Base-by-base conservation (phyloP, 2,797 vertebrate genomes). In the Ctenochaetus hawaiiensis region DNA sequence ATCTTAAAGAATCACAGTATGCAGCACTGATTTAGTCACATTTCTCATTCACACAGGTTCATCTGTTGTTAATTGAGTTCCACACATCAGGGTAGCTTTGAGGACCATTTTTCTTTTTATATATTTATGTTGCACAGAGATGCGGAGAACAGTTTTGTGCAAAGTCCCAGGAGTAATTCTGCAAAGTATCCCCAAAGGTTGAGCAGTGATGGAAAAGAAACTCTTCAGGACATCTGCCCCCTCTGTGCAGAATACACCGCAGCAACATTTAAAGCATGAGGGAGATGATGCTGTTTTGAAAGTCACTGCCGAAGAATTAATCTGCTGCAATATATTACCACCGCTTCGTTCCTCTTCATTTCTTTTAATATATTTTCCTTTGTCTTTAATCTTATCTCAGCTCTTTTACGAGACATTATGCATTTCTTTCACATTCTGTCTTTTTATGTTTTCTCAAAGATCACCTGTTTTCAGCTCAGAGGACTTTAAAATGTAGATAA, bases 171-270 rank as follows among this genome's bases (percentile, higher is more conserved):
- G 72, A 84, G 77, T 87, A 76, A 86, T 91, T 88, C 76, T 47
- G 49, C 75, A 67, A 72, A 78, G 44, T 80, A 73, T 88, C 87
- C 83, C 87, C 52, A 80, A 84, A 89, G 82, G 77, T 87, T 84
- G 64, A 68, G 63, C 65, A 67, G 67, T 90, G 65, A 87, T 59
- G 62, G 75, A 67, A 69, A 78, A 82, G 66, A 86, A 89, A 88
- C 67, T 84, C 75, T 78, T 78, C 49, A 34, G 65, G 53, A 88
- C 78, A 79, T 71, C 78, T 88, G 67, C 65, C 67, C 83, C 82
- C 48, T 72, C 61, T 71, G 82, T 66, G 69, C 74, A 43, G 68
- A 89, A 80, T 70, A 83, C 65, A 44, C 75, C 74, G 67, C 77
- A 86, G 77, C 88, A 87, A 74, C 69, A 72, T 78, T 85, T 72